Evolutionary conservation across 2,113 vertebrate species (phyloP).

Genomic region (Psammodynastes pulverulentus): DNA sequence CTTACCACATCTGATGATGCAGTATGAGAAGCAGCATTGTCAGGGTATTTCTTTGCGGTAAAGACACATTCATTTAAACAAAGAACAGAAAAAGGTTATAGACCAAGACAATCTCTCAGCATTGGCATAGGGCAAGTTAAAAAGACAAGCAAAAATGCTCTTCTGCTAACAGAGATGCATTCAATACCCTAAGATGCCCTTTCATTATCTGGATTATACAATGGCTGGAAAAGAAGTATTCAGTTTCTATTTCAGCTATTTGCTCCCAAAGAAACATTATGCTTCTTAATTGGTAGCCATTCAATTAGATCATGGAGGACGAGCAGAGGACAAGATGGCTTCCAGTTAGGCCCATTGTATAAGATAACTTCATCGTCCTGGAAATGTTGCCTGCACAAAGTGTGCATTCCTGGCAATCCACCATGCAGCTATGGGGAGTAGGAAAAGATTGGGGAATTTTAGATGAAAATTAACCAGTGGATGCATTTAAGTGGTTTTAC

Average conservation of each 20-base stretch:
- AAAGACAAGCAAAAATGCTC: not conserved
- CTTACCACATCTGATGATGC: not conserved
- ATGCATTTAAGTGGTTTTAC: not conserved
- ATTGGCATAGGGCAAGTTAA: not conserved
- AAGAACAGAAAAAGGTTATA: not conserved
- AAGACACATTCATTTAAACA: not conserved
- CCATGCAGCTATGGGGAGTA: not conserved
- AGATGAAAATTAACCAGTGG: not conserved
- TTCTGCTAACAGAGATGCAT: not conserved
- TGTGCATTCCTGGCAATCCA: not conserved
- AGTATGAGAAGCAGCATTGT: not conserved
- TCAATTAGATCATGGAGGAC: not conserved
- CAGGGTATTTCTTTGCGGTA: not conserved
- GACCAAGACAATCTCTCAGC: not conserved
- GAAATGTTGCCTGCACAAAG: not conserved
- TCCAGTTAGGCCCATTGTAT: not conserved
- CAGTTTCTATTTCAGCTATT: not conserved
- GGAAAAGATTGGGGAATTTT: not conserved
- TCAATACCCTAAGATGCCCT: not conserved
- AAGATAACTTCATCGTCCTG: not conserved
- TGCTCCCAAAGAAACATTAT: not conserved
- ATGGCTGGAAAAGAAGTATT: not conserved
- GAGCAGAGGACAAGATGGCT: not conserved
- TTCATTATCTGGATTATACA: not conserved
- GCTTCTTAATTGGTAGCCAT: not conserved